Conservation (phyloP, 2,888 invertebrate genomes). For the Choristoneura rosaceana region DNA sequence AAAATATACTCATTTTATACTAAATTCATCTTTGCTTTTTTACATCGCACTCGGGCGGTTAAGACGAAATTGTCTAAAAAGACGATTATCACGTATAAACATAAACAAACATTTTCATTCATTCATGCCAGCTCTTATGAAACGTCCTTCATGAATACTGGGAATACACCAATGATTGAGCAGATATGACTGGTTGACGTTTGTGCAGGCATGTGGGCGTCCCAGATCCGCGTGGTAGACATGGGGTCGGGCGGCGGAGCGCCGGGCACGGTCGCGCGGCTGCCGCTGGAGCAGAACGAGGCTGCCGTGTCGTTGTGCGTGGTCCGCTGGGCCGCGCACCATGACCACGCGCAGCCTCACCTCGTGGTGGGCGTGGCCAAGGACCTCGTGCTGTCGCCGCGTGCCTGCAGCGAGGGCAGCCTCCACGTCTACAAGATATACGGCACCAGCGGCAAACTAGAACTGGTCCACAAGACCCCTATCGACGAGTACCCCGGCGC, state of each 20-base stretch:
- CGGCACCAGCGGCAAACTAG: conserved; percentile 92
- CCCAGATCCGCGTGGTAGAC: conserved; percentile 93
- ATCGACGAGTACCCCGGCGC: conserved; percentile 97
- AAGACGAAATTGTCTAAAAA: too few relatives aligned
- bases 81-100: too few relatives aligned
- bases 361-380: conserved; percentile 96
- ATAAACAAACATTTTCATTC: too few relatives aligned
- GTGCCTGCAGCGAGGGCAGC: conserved; percentile 92
- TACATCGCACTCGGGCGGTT: too few relatives aligned
- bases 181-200: not conserved
- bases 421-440: conserved; percentile 94
- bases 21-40: too few relatives aligned
- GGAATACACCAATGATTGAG: not conserved
- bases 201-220: conserved; percentile 96
- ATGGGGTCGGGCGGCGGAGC: conserved; percentile 86
- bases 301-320: conserved; percentile 96
- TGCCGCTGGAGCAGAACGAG: conserved; percentile 97
- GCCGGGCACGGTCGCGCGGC: conserved; percentile 91
- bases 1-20: too few relatives aligned
- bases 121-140: too few relatives aligned
- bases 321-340: conserved; percentile 89
- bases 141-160: too few relatives aligned
- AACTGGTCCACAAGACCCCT: conserved; percentile 96
- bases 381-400: conserved; percentile 95
- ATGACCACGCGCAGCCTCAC: conserved; percentile 76